These are phyloP conservation scores for Xerus rutilus DNA, from an alignment of 2,797 vertebrate genomes.

Conservation along the genomic window DNA sequence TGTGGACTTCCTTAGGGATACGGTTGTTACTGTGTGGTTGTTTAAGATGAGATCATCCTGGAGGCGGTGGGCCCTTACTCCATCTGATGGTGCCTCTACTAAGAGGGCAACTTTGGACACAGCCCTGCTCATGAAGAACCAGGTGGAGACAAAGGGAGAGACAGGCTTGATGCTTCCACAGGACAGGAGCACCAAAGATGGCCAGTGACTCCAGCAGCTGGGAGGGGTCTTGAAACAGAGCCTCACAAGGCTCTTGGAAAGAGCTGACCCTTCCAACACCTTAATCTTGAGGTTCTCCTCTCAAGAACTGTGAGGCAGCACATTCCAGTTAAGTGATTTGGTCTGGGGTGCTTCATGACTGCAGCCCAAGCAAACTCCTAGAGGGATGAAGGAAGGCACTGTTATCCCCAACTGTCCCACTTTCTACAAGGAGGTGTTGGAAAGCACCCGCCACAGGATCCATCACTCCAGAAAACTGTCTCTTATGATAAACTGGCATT, in stretches of 20 bases:
- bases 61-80: too few relatives aligned
- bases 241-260: background rate
- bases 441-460: background rate
- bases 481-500: background rate
- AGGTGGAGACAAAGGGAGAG: background rate
- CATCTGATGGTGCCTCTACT: background rate
- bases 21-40: background rate
- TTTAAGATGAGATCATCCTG: background rate
- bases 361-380: background rate
- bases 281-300: background rate
- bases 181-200: background rate
- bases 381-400: accelerated
- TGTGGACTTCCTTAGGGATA: background rate
- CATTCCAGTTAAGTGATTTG: too few relatives aligned
- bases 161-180: accelerated
- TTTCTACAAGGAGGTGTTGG: too few relatives aligned
- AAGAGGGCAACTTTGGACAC: background rate
- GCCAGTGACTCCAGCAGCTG: too few relatives aligned
- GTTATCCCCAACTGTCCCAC: accelerated
- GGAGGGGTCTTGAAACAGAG: accelerated
- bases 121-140: background rate
- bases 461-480: background rate
- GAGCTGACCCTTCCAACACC: accelerated
- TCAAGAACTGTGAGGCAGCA: background rate
- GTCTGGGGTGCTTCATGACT: too few relatives aligned